These are phyloP conservation scores for Cerceris rybyensis DNA, from an alignment of 2,888 invertebrate genomes.

Conservation along the genomic window DNA sequence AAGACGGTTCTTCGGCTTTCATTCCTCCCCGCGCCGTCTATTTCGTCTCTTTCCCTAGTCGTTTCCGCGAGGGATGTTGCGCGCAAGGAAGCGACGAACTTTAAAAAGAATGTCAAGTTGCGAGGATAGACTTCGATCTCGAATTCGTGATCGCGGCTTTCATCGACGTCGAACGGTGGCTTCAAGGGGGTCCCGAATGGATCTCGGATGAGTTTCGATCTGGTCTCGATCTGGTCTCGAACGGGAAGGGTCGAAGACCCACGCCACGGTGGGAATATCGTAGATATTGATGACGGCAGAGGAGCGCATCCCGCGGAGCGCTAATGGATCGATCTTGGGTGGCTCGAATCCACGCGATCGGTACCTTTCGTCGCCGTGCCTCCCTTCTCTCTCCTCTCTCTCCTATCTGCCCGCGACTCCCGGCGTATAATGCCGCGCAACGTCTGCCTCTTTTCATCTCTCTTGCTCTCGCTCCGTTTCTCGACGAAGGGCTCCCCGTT, in stretches of 20 bases:
- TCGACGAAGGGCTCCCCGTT: not conserved
- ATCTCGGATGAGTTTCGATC: not conserved
- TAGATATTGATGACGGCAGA: slow-evolving; percentile 76
- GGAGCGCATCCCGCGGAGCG: slow-evolving; percentile 77
- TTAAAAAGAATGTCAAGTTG: too few species aligned
- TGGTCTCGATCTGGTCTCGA: slow-evolving; percentile 4
- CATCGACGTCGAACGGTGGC: not conserved
- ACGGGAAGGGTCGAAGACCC: slow-evolving; percentile 45
- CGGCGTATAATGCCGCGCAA: too few species aligned
- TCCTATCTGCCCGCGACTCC: too few species aligned
- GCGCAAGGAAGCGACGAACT: slow-evolving; percentile 33
- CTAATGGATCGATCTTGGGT: slow-evolving; percentile 81
- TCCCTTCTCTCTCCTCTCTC: slow-evolving; percentile 12
- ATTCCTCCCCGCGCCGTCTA: not conserved
- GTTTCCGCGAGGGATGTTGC: not conserved
- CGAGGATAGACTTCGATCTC: too few species aligned
- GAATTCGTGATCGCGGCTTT: not conserved
- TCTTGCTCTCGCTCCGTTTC: not conserved
- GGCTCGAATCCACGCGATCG: slow-evolving; percentile 71
- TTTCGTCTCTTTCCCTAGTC: not conserved
- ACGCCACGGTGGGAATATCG: slow-evolving; percentile 68
- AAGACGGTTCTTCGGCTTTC: slow-evolving; percentile 3
- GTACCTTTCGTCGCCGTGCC: slow-evolving; percentile 38
- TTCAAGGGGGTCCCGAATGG: slow-evolving; percentile 19
- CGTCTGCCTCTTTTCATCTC: too few species aligned